Evolutionary conservation across 2,888 invertebrate species (phyloP).

Genomic region (Ariolimax columbianus): DNA sequence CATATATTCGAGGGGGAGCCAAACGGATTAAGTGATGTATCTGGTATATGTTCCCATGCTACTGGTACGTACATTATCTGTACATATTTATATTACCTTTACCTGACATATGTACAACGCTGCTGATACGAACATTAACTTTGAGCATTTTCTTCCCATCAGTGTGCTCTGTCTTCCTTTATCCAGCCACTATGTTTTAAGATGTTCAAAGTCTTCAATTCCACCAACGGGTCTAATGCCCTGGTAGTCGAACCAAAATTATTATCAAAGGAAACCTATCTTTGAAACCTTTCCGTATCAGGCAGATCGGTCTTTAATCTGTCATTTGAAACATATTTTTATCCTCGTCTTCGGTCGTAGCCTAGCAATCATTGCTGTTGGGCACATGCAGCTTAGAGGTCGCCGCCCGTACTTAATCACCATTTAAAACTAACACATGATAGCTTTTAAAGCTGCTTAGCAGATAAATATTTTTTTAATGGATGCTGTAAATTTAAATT

Average conservation of each 20-base stretch:
- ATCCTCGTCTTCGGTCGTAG: not conserved
- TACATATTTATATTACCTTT: no score
- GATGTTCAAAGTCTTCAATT: not conserved
- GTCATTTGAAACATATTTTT: constrained; percentile 8
- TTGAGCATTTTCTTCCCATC: not conserved
- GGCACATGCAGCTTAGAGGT: not conserved
- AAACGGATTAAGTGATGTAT: no score
- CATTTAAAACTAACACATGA: not conserved
- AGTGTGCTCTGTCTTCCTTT: not conserved
- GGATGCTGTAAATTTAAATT: not conserved
- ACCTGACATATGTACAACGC: no score
- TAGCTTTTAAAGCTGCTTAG: not conserved
- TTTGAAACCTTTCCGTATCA: not conserved
- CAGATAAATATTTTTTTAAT: constrained; percentile 11
- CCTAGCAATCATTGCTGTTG: constrained; percentile 12
- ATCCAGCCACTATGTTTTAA: not conserved
- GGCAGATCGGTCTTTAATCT: not conserved
- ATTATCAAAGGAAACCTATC: constrained; percentile 16
- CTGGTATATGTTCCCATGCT: no score
- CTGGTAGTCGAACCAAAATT: not conserved
- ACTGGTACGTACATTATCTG: no score
- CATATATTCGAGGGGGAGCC: no score
- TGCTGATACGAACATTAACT: no score
- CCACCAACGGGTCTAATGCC: not conserved
- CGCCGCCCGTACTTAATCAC: not conserved